Evolutionary conservation across 2,888 invertebrate genomes (phyloP).

Genomic region (Pseudeuparius sepicola): DNA sequence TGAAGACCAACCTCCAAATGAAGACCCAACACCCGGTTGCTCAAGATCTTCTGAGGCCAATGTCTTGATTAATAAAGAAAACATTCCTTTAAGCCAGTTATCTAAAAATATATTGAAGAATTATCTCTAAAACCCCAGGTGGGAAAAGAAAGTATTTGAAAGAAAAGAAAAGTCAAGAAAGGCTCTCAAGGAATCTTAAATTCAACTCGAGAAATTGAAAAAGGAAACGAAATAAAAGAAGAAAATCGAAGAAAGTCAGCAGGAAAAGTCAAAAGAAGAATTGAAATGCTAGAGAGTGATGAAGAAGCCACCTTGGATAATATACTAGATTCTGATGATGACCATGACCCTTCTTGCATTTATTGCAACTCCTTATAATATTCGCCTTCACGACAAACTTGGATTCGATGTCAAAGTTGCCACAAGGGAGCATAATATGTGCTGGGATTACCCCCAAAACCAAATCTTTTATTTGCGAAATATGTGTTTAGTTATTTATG

Average conservation of each 20-base stretch:
- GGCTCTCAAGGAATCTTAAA: neutral
- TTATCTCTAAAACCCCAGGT: constrained; percentile 2
- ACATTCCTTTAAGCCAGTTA: constrained; percentile 3
- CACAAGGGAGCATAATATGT: neutral
- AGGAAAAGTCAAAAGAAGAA: constrained; percentile 3
- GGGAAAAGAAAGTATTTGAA: constrained; percentile 1
- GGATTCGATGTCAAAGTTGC: constrained; percentile 3
- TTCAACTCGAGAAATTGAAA: neutral
- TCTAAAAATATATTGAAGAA: neutral
- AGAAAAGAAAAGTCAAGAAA: constrained; percentile 2
- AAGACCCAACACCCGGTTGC: constrained; percentile 3
- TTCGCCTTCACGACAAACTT: neutral
- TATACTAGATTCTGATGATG: constrained; percentile 1
- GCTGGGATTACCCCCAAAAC: constrained; percentile 2
- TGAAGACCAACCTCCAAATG: constrained; percentile 1
- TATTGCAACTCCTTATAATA: constrained; percentile 2
- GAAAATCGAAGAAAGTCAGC: neutral
- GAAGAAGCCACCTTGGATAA: too few species aligned
- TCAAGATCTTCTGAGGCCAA: constrained; percentile 3
- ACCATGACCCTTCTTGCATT: constrained; percentile 2
- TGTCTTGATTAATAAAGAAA: constrained; percentile 3
- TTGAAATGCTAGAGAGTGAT: constrained; percentile 1
- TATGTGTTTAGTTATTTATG: constrained; percentile 2
- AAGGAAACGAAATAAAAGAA: neutral
- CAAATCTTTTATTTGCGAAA: neutral